These are phyloP conservation scores for Andrena trimmerana DNA, from an alignment of 2,888 invertebrate species.

Conservation along the genomic window DNA sequence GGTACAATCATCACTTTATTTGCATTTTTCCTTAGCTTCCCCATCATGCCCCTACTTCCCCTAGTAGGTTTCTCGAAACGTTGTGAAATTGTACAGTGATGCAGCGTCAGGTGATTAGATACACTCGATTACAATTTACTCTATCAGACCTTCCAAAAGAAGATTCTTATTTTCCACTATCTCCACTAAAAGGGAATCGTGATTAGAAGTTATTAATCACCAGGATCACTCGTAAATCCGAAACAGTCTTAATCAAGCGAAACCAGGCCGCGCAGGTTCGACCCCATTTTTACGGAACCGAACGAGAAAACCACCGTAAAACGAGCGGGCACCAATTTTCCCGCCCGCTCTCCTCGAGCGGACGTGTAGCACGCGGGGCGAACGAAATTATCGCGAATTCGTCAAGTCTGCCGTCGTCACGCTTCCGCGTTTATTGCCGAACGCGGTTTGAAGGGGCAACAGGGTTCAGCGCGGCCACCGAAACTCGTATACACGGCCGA, in stretches of 20 bases:
- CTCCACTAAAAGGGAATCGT: background rate
- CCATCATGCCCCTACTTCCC: too few relatives aligned
- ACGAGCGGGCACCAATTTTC: slow-evolving; percentile 31
- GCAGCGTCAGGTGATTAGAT: background rate
- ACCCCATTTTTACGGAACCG: slow-evolving; percentile 4
- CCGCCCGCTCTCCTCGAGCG: background rate
- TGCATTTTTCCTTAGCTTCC: too few relatives aligned
- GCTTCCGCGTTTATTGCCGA: slow-evolving; percentile 5
- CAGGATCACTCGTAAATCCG: background rate
- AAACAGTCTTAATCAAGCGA: slow-evolving; percentile 8
- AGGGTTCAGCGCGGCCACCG: background rate
- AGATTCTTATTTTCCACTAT: background rate
- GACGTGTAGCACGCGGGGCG: background rate
- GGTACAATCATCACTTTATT: too few relatives aligned
- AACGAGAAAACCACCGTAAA: slow-evolving; percentile 32
- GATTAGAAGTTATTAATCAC: background rate
- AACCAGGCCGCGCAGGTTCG: background rate
- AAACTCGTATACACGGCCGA: background rate
- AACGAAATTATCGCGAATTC: slow-evolving; percentile 33
- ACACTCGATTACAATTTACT: too few relatives aligned
- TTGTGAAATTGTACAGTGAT: background rate
- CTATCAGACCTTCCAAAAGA: background rate
- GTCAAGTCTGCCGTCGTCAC: background rate
- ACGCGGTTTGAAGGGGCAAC: background rate
- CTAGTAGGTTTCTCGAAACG: too few relatives aligned